phyloP scores from a whole-genome alignment of 2,797 vertebrate genomes.

The Gallinago stenura region DNA sequence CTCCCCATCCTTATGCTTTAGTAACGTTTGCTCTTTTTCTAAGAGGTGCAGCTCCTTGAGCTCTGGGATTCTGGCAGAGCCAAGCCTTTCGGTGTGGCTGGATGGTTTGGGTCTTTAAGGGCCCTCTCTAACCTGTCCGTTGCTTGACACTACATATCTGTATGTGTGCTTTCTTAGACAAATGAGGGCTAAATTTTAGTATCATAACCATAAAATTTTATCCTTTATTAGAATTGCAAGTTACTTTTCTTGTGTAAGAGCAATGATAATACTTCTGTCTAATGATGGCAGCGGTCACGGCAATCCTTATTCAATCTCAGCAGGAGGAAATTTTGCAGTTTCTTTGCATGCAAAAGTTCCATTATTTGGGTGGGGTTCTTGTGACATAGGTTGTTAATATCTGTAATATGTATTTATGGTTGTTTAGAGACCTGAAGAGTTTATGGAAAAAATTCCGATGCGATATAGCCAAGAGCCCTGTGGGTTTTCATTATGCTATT shows the following conservation, averaged over 20 bases:
- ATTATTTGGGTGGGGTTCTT: neutral
- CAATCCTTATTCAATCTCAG: neutral
- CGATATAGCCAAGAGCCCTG: neutral
- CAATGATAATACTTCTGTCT: slow-evolving; percentile 7
- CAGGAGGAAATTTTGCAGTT: neutral
- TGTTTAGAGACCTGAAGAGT: slow-evolving; percentile 17
- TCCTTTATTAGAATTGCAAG: neutral
- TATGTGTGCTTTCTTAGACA: neutral
- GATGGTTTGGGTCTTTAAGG: neutral
- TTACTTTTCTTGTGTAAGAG: neutral
- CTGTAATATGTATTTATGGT: slow-evolving; percentile 2
- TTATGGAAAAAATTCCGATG: slow-evolving; percentile 32
- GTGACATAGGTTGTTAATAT: neutral
- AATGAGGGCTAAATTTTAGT: neutral
- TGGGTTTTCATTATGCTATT: slow-evolving; percentile 28
- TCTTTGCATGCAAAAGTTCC: neutral
- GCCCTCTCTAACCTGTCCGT: neutral
- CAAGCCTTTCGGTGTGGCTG: neutral
- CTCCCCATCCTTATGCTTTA: neutral
- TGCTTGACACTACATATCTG: neutral
- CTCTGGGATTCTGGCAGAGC: neutral
- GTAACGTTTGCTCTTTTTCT: neutral
- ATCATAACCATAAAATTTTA: neutral
- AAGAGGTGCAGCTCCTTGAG: neutral
- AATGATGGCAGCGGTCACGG: neutral